Base-by-base conservation (phyloP, 1,140 invertebrate species). In the Popillia japonica region DNA sequence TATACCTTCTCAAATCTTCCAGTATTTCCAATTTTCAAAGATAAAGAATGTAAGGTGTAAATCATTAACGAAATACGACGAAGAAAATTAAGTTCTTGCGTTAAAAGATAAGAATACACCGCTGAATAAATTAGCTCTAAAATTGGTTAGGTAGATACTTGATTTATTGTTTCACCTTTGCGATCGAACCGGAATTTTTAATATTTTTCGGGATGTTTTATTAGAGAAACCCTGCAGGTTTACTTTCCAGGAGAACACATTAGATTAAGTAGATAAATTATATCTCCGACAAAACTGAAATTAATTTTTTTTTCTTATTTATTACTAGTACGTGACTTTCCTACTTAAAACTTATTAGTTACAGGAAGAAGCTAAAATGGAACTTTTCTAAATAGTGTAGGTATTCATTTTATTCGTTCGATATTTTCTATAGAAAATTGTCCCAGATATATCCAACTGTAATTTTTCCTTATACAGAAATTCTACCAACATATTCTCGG, bases 221-320 rank as follows among this genome's bases (percentile, higher is more conserved):
- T 64, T 64, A 20, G 61, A 64, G 23, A 64, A 20, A 20, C 11
- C 10, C 61, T 7, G 11, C 11, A 4, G 55, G 17, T 59, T 59
- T 59, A n/a, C 17, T 59, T 59, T 59, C 17, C 9, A n/a, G 10
- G 9, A 20, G 61, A 64, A 64, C n/a, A 20, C 61, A 64, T 27
- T 64, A 64, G 23, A 64, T 64, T 64, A 23, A 20, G 23, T 11
- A 64, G 23, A 64, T 64, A 64, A 64, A 23, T 64, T 64, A 64
- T 64, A 64, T 9, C 23, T 3, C 17, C 20, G 23, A 64, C 61
- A 17, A 64, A 27, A 27, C 22, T 64, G 61, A 64, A 64, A 64
- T 64, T 64, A 64, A 64, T 64, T 7, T 64, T 23, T 27, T n/a
- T 20, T 20, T 10, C 11, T 48, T 48, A 48, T 64, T 64, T 17